phyloP scores from a whole-genome alignment of 2,888 invertebrate species.

The Tinea pellionella region DNA sequence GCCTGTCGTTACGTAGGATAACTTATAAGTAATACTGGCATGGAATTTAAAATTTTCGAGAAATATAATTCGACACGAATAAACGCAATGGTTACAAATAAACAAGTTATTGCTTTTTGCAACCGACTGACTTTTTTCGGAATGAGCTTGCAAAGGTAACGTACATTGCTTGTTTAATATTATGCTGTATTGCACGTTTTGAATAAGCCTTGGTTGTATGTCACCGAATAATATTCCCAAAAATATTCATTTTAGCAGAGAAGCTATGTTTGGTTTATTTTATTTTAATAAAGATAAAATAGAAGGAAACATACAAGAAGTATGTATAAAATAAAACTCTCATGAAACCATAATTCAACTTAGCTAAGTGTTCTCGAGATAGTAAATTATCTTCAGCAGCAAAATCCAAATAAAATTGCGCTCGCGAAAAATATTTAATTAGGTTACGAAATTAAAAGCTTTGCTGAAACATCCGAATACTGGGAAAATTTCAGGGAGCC shows the following conservation, averaged over 20 bases:
- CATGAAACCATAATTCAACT: not conserved
- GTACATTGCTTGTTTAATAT: too few relatives aligned
- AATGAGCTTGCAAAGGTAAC: too few relatives aligned
- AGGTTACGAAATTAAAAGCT: constrained; percentile 59
- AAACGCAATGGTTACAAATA: too few relatives aligned
- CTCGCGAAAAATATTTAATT: constrained; percentile 27
- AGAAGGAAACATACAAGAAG: not conserved
- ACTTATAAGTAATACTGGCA: not conserved
- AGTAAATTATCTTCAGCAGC: not conserved
- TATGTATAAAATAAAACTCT: not conserved
- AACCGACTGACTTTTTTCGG: too few relatives aligned
- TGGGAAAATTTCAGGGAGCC: constrained; percentile 45
- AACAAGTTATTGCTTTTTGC: too few relatives aligned
- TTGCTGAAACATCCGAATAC: constrained; percentile 57
- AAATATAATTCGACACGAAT: too few relatives aligned
- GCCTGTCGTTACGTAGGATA: not conserved
- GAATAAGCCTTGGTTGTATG: too few relatives aligned
- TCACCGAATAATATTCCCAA: too few relatives aligned
- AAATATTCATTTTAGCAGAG: too few relatives aligned
- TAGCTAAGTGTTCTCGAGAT: not conserved
- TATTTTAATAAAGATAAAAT: too few relatives aligned
- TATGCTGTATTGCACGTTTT: too few relatives aligned
- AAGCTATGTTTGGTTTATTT: too few relatives aligned
- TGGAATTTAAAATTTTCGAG: not conserved
- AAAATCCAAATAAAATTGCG: constrained; percentile 1